Base-by-base conservation (phyloP, 2,888 invertebrate species). In the Nasonia oneida region DNA sequence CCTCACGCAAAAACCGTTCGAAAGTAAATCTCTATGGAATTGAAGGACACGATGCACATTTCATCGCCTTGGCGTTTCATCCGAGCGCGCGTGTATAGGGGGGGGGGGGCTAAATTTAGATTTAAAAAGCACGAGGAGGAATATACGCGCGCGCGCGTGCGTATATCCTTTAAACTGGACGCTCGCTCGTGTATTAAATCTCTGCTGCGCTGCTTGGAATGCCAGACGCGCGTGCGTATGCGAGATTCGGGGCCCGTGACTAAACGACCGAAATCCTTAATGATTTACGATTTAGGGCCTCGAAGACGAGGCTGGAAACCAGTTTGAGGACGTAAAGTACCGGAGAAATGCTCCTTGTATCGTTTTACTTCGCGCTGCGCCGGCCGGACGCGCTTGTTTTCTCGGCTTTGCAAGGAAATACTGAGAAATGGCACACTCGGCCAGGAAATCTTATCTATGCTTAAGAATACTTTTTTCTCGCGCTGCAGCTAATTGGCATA, bases 61-160 rank as follows among this genome's bases (percentile, higher is more conserved):
- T 73, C 29, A n/a, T 42, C 73, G 73, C 47, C 67, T 67, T 67
- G 67, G 29, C 10, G 23, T 23, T 73, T 47, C 42, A 47, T 73
- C n/a, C 39, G 47, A 67, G 4, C 15, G 6, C 4, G 15, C 18
- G 47, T n/a, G 6, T 61, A 61, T 61, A 61, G 57, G n/a, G 57
- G 57, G 57, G 77, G 57, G n/a, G 57, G 57, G 57, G 77, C 77
- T 77, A 77, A 64, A 61, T 77, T 77, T 77, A 64, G 77, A 64
- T 61, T 77, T 64, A 61, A 64, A 61, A 57, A 73, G 77, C 73
- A 23, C 53, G 18, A 53, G 53, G n/a, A 77, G 53, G 50, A 77
- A 57, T 23, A 61, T 33, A 14, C 29, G 37, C 37, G 4, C 37
- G 37, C 37, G 37, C 4, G 37, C 4, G 37, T 37, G 5, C 4